These are phyloP conservation scores for Bungarus multicinctus DNA, from an alignment of 2,113 vertebrate genomes.

Conservation along the genomic window DNA sequence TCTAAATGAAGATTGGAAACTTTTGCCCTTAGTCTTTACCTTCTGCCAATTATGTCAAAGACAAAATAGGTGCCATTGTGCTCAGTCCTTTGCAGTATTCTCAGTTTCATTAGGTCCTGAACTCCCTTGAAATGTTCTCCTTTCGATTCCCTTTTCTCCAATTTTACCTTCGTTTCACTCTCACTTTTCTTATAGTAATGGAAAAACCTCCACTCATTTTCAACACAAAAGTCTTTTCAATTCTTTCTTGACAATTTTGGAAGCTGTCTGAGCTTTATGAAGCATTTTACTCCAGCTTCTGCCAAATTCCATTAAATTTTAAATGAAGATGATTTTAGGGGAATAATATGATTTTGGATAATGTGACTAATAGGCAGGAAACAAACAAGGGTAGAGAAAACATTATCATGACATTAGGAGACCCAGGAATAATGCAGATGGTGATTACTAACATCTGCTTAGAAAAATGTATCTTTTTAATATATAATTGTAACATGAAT, in stretches of 20 bases:
- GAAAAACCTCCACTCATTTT: background rate
- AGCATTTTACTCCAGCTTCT: background rate
- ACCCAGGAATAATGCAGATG: background rate
- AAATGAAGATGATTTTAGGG: background rate
- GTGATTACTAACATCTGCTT: background rate
- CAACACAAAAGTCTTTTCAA: background rate
- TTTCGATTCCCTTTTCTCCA: background rate
- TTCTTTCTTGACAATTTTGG: background rate
- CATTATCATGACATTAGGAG: background rate
- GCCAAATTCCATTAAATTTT: background rate
- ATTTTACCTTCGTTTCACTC: background rate
- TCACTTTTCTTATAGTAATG: background rate
- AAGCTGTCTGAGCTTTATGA: background rate
- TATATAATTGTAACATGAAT: background rate
- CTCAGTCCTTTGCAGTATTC: background rate
- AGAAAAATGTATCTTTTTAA: background rate
- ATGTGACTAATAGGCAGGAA: background rate
- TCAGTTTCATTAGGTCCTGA: background rate
- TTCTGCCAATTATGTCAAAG: background rate
- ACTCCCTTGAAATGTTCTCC: background rate
- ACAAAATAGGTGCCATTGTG: background rate
- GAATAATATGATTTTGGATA: background rate
- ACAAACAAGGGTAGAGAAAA: background rate
- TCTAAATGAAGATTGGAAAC: background rate
- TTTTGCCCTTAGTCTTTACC: background rate